Evolutionary conservation across 2,797 vertebrate genomes (phyloP), one percentile per base, ranked within the genome.

Genomic region (Echiichthys vipera): DNA sequence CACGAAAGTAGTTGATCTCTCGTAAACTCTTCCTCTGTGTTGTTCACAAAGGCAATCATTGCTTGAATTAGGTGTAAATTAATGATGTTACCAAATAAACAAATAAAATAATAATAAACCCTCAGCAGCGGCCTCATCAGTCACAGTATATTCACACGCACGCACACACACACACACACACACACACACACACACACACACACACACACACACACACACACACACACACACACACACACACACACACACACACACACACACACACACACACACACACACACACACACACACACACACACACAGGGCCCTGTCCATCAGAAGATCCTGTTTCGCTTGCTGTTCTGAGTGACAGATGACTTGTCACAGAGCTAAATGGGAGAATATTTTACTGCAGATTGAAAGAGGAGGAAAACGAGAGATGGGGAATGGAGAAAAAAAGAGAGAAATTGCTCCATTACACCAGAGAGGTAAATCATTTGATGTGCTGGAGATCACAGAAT

Each of bases 371-470:
- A 91, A 93, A 91, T 70, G 77, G 79, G 81, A 88, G 89, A 88
- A 93, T 89, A 88, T 91, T 93, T 90, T 84, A 91, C 84, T 81
- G 84, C 81, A 87, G 86, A 91, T 92, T 83, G 91, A 90, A 91
- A 85, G 74, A 80, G 77, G 71, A 66, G 80, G 67, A 75, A 85
- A 81, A 74, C 69, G 79, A 77, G 78, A 84, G 77, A 77, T 62
- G 79, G 78, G 58, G 71, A 78, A 84, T 40, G 46, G 71, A 71
- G 62, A 81, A 79, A 71, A 65, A 83, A 81, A 70, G 84, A 82
- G 65, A 90, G 89, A 91, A 93, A 94, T 92, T 91, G 90, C 89
- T 87, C 92, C 90, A 93, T 94, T 95, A 95, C 90, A 87, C 86
- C 74, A 82, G 86, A 89, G 89, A 91, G 84, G 91, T 95, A 93